These are phyloP conservation scores for Scolopax rusticola DNA, from an alignment of 2,797 vertebrate genomes.

Conservation along the genomic window DNA sequence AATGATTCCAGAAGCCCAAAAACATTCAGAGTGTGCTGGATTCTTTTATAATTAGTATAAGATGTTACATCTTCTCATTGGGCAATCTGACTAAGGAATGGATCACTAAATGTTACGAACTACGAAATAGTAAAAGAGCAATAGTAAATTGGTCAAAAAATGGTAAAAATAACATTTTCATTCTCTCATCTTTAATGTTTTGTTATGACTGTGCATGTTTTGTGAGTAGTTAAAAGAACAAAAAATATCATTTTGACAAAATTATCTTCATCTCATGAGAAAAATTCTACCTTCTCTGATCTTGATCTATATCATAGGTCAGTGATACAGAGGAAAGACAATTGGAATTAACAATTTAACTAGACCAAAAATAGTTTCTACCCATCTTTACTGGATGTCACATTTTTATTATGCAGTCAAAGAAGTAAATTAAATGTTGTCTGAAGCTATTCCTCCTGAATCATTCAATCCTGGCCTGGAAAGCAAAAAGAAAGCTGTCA, in stretches of 20 bases:
- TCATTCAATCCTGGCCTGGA: not conserved
- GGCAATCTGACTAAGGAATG: not conserved
- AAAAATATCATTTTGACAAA: not conserved
- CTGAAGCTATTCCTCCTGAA: not conserved
- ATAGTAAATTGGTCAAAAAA: not conserved
- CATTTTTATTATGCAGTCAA: not conserved
- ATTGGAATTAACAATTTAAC: not conserved
- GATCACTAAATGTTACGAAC: not conserved
- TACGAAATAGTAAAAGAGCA: not conserved
- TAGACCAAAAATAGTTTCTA: not conserved
- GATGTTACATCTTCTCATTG: not conserved
- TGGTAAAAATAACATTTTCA: not conserved
- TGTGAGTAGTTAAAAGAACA: not conserved
- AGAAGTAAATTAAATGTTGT: not conserved
- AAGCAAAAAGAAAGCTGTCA: not conserved
- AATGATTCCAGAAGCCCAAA: not conserved
- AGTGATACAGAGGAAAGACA: not conserved
- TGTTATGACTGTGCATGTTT: not conserved
- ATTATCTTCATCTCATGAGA: not conserved
- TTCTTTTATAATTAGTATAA: not conserved
- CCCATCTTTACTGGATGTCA: not conserved
- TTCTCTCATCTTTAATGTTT: not conserved
- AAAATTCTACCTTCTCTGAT: not conserved
- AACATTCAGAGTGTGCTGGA: not conserved
- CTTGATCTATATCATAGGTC: not conserved